Evolutionary conservation across 2,888 invertebrate species (phyloP).

Genomic region (Erynnis tages): DNA sequence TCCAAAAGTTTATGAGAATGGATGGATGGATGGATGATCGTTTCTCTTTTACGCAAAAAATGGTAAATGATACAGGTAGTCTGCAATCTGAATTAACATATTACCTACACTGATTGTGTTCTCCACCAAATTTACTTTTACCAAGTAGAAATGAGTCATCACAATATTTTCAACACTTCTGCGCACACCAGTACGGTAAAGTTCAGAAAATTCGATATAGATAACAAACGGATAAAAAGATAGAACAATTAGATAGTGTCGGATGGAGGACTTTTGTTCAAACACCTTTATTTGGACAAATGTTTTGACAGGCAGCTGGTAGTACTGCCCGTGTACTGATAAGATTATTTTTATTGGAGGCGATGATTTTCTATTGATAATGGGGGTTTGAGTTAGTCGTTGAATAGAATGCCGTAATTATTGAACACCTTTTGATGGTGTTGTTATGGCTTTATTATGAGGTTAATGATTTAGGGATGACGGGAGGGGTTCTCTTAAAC

Average conservation of each 20-base stretch:
- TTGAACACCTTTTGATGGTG: slow-evolving; percentile 23
- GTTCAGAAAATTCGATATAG: slow-evolving; percentile 43
- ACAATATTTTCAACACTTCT: background rate
- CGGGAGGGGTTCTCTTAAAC: too few species aligned
- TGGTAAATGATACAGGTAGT: too few species aligned
- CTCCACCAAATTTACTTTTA: too few species aligned
- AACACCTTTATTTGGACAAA: slow-evolving; percentile 74
- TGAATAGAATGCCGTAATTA: slow-evolving; percentile 11
- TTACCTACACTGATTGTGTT: too few species aligned
- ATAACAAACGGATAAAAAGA: slow-evolving; percentile 68
- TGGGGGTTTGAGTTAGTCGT: slow-evolving; percentile 9
- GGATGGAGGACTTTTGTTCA: slow-evolving; percentile 56
- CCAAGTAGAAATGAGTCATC: background rate
- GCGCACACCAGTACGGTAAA: slow-evolving; percentile 8
- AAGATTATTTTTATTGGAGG: slow-evolving; percentile 21
- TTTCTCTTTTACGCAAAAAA: too few species aligned
- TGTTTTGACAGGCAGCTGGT: slow-evolving; percentile 75
- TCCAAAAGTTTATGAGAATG: too few species aligned
- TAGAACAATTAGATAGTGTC: slow-evolving; percentile 66
- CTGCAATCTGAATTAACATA: too few species aligned
- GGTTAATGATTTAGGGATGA: slow-evolving; percentile 1
- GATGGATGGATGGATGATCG: too few species aligned
- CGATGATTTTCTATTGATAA: slow-evolving; percentile 5
- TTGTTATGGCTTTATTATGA: slow-evolving; percentile 9
- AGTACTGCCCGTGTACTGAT: slow-evolving; percentile 49